These are phyloP conservation scores for Arenaria interpres DNA, from an alignment of 2,113 vertebrate genomes.

Conservation along the genomic window DNA sequence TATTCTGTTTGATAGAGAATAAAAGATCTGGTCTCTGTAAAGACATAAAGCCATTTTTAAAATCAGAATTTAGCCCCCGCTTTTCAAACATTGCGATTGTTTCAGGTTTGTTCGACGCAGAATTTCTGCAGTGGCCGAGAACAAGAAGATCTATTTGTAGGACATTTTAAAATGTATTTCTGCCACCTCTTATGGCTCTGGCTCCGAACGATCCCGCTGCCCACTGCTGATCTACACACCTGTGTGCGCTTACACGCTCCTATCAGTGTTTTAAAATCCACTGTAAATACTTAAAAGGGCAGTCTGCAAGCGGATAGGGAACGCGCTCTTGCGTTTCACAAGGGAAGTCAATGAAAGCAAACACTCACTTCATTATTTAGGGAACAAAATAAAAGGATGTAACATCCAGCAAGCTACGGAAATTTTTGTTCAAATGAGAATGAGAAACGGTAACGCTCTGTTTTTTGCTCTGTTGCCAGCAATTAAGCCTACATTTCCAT, in stretches of 20 bases:
- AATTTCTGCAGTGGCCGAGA: neutral
- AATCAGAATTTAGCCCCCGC: neutral
- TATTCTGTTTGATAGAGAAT: neutral
- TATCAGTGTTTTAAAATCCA: neutral
- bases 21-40: neutral
- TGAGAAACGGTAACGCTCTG: neutral
- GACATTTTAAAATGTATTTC: neutral
- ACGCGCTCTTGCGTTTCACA: neutral
- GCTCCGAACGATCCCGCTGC: neutral
- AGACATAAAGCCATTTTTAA: neutral
- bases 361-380: neutral
- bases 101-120: neutral
- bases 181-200: neutral
- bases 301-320: neutral
- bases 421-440: neutral
- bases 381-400: neutral
- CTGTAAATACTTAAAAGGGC: neutral
- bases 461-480: neutral
- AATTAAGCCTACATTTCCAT: neutral
- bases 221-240: too few species aligned
- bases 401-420: neutral
- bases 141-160: fast-evolving
- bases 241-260: neutral
- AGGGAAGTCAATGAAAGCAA: fast-evolving
- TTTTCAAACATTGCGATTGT: neutral